These are phyloP conservation scores for Apotomis capreana DNA, from an alignment of 2,888 invertebrate genomes.

Conservation along the genomic window DNA sequence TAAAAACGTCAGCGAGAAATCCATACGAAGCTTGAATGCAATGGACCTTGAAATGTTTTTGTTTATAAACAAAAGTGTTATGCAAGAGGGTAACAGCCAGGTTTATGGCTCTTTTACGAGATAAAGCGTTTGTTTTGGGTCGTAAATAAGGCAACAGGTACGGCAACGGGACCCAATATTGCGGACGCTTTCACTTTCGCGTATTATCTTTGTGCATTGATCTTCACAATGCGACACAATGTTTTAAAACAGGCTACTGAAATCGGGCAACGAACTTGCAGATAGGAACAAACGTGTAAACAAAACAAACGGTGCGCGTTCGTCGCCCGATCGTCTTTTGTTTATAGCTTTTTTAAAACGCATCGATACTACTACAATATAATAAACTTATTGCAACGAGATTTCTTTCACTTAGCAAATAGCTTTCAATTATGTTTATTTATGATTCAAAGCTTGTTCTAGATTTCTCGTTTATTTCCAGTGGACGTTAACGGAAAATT, in stretches of 20 bases:
- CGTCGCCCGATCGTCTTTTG: background rate
- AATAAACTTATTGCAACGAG: background rate
- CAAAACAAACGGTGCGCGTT: constrained; percentile 9
- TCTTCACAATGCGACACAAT: constrained; percentile 52
- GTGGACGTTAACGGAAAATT: too few relatives aligned
- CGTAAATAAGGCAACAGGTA: constrained; percentile 84
- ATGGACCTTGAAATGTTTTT: constrained; percentile 74
- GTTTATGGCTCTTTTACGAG: constrained; percentile 80
- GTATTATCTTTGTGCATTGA: constrained; percentile 74
- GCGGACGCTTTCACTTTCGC: constrained; percentile 78
- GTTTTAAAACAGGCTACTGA: constrained; percentile 45
- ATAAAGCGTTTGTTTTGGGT: constrained; percentile 83
- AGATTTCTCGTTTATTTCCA: too few relatives aligned
- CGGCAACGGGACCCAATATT: constrained; percentile 76
- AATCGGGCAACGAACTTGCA: constrained; percentile 36
- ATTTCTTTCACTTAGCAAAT: too few relatives aligned
- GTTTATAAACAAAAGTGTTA: constrained; percentile 83
- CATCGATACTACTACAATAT: background rate
- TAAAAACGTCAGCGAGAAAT: constrained; percentile 2
- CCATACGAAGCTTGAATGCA: constrained; percentile 4
- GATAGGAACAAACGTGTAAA: constrained; percentile 24
- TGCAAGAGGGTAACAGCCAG: constrained; percentile 77
- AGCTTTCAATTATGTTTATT: background rate
- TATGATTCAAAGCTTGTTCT: too few relatives aligned
- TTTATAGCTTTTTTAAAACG: background rate